Percentiles rank a stretch among this genome's conserved stretches.
phyloP scores from a whole-genome alignment of 1,140 invertebrate species.

The Drosophila bocki region DNA sequence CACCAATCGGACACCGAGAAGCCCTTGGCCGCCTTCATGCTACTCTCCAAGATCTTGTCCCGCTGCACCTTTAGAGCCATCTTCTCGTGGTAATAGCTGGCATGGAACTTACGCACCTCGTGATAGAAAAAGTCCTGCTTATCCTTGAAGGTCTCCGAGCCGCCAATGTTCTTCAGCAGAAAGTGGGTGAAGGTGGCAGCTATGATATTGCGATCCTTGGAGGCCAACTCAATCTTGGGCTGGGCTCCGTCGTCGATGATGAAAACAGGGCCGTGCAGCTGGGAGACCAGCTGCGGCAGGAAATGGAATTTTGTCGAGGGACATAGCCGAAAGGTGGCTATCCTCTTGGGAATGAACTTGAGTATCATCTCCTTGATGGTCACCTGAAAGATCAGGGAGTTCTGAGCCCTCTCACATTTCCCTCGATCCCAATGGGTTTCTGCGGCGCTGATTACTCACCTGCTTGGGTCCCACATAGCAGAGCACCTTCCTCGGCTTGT shows the following conservation, averaged over 20 bases:
- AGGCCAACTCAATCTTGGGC: slow-evolving; percentile 92
- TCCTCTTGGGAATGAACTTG: slow-evolving; percentile 95
- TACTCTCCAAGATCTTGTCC: slow-evolving; percentile 92
- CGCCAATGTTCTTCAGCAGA: slow-evolving; percentile 97
- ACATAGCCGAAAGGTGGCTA: slow-evolving; percentile 96
- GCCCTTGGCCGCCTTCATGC: slow-evolving; percentile 93
- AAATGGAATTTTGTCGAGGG: slow-evolving; percentile 94
- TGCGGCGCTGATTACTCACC: slow-evolving; percentile 70
- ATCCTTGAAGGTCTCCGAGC: slow-evolving; percentile 97
- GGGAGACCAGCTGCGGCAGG: slow-evolving; percentile 85
- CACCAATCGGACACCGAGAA: slow-evolving; percentile 94
- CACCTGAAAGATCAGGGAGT: slow-evolving; percentile 87
- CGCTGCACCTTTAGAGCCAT: slow-evolving; percentile 92
- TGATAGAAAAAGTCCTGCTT: slow-evolving; percentile 98
- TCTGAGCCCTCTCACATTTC: slow-evolving; percentile 74
- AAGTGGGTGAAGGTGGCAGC: slow-evolving; percentile 97
- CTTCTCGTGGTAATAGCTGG: slow-evolving; percentile 94
- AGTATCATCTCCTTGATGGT: slow-evolving; percentile 96
- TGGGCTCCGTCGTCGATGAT: slow-evolving; percentile 96
- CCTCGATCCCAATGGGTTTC: background rate
- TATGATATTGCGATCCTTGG: slow-evolving; percentile 94
- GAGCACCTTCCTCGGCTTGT: slow-evolving; percentile 93
- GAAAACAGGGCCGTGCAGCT: slow-evolving; percentile 87
- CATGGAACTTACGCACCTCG: slow-evolving; percentile 94
- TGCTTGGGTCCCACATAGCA: slow-evolving; percentile 94